Base-by-base conservation (phyloP, 2,888 invertebrate genomes). In the Rhodophaea formosa region DNA sequence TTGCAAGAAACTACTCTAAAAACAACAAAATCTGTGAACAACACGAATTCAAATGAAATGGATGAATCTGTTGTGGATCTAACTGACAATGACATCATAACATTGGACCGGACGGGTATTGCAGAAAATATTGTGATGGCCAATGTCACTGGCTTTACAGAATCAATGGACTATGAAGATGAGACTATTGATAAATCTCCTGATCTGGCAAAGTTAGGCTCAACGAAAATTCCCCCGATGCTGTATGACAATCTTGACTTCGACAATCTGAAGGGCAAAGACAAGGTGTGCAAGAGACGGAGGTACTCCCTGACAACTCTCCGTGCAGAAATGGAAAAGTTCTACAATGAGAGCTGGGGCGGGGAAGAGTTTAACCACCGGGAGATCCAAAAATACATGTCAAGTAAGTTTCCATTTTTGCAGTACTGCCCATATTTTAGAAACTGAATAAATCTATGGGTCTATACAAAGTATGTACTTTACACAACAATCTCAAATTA, bases 321-420 rank as follows among this genome's bases (percentile, higher is more conserved):
- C 53, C 80, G 88, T 45, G 86, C 79, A 1, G 93, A 93, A 69
- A 93, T 95, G 93, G 90, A 92, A 59, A 91, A 91, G 59, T 95
- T 94, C 80, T 95, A 95, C 71, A 93, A 94, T 73, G 90, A 93
- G 62, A 93, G 93, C 65, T 94, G 94, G 93, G 93, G 93, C 0
- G 93, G 93, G 53, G 94, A 94, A 77, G 84, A 93, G 62, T 94
- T 94, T 65, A 92, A 92, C 67, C 80, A 95, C 42, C 75, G 84
- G 1, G 89, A 92, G 63, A 84, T 94, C 58, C 92, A 93, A 66
- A 92, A 88, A 62, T 81, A 86, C 67, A 95, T 95, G 95, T 92
- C 94, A 63, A 89, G 95, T 95, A 86, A 90, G 92, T 86, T 8
- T 3, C 45, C 7, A 44, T 15, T 44, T 44, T 1, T 16, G 7